Conservation (phyloP, 1,140 invertebrate species). For the Drosophila parabipectinata region DNA sequence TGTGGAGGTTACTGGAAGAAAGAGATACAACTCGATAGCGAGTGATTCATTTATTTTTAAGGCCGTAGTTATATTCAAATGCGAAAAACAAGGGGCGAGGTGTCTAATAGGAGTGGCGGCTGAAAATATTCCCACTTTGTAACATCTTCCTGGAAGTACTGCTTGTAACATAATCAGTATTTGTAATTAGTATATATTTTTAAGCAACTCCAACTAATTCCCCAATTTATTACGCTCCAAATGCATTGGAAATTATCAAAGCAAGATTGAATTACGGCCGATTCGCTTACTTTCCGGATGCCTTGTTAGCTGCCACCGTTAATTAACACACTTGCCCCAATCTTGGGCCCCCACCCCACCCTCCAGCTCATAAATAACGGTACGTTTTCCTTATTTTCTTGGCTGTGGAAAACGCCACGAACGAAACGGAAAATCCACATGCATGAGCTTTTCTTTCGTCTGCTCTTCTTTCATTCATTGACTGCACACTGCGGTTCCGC, state of each 20-base stretch:
- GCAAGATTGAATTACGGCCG: constrained; percentile 39
- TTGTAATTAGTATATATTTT: too few species aligned
- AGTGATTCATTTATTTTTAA: too few species aligned
- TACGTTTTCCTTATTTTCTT: constrained; percentile 67
- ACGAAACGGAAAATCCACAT: constrained; percentile 61
- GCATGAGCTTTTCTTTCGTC: constrained; percentile 33
- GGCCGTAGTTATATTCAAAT: too few species aligned
- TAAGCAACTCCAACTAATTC: too few species aligned
- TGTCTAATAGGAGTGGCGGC: too few species aligned
- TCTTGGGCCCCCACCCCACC: background rate
- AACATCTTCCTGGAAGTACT: too few species aligned
- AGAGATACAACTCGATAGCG: too few species aligned
- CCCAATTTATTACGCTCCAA: constrained; percentile 43
- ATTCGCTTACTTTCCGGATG: constrained; percentile 67
- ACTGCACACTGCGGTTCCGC: constrained; percentile 58
- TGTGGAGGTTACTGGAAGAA: too few species aligned
- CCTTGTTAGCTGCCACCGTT: constrained; percentile 45
- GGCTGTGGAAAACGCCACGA: constrained; percentile 37
- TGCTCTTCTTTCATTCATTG: constrained; percentile 63
- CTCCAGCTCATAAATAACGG: constrained; percentile 64
- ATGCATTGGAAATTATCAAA: constrained; percentile 38
- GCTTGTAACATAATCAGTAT: too few species aligned
- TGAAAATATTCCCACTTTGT: too few species aligned
- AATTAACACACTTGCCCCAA: constrained; percentile 71
- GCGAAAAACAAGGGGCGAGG: too few species aligned